These are phyloP conservation scores for Clarias platycephalus DNA, from an alignment of 2,797 vertebrate species.

Conservation along the genomic window DNA sequence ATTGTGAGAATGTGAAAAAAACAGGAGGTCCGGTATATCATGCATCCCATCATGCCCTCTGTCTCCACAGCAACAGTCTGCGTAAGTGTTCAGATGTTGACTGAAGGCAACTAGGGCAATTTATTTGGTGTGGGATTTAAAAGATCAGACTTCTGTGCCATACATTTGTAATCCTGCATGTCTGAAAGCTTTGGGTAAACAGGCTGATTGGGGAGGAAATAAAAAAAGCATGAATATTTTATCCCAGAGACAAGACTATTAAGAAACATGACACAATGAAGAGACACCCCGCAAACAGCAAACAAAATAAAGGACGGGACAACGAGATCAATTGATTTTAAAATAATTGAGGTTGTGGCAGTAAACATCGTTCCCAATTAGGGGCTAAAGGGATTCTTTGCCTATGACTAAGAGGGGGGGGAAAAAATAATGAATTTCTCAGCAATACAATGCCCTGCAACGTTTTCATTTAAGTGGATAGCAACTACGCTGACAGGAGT, in stretches of 20 bases:
- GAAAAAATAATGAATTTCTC: background rate
- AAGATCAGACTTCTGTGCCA: slow-evolving; percentile 70
- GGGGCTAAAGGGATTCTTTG: background rate
- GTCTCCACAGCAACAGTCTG: slow-evolving; percentile 18
- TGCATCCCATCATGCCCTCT: slow-evolving; percentile 28
- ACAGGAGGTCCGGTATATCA: slow-evolving; percentile 10
- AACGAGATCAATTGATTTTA: slow-evolving; percentile 53
- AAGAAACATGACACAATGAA: slow-evolving; percentile 58
- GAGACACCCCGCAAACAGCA: slow-evolving; percentile 53
- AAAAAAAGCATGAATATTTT: slow-evolving; percentile 69
- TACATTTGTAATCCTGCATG: slow-evolving; percentile 70
- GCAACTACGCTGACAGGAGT: background rate
- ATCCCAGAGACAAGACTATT: slow-evolving; percentile 61
- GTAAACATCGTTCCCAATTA: slow-evolving; percentile 28
- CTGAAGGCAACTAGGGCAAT: slow-evolving; percentile 64
- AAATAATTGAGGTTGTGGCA: slow-evolving; percentile 35
- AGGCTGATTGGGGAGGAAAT: slow-evolving; percentile 69
- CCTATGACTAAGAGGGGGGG: background rate
- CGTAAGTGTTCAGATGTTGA: slow-evolving; percentile 68
- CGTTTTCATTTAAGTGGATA: background rate
- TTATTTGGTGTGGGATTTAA: slow-evolving; percentile 72
- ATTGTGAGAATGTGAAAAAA: slow-evolving; percentile 27
- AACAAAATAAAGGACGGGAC: slow-evolving; percentile 40
- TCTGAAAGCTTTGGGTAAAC: slow-evolving; percentile 73
- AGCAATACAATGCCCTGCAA: background rate